phyloP scores from a whole-genome alignment of 1,140 invertebrate genomes.

The Heliconius melpomene region DNA sequence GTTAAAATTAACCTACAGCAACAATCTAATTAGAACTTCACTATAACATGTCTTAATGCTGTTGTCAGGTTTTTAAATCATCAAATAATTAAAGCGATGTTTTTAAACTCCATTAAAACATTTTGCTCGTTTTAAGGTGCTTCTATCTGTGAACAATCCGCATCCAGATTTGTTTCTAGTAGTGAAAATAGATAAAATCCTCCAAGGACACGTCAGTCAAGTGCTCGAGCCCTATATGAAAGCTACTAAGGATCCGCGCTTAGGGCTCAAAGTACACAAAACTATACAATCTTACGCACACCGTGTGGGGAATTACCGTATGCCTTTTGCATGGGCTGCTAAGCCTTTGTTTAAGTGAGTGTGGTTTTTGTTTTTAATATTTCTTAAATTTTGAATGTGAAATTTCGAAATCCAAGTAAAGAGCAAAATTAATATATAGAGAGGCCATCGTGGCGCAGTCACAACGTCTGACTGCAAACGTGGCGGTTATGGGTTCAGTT shows the following conservation, averaged over 20 bases:
- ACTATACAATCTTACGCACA: slow-evolving; percentile 90
- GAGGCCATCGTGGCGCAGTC: no score
- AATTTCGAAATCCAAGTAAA: no score
- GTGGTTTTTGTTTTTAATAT: background rate
- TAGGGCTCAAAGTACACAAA: slow-evolving; percentile 91
- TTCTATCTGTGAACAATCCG: background rate
- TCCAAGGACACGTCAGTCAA: slow-evolving; percentile 94
- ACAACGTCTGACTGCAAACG: no score
- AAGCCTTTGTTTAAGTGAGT: slow-evolving; percentile 88
- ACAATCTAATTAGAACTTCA: no score
- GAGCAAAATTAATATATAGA: no score
- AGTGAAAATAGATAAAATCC: slow-evolving; percentile 93
- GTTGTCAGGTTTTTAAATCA: no score
- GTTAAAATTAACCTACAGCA: no score
- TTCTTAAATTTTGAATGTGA: no score
- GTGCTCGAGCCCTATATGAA: slow-evolving; percentile 93
- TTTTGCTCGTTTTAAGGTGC: background rate
- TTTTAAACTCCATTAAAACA: background rate
- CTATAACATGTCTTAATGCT: no score
- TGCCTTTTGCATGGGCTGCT: slow-evolving; percentile 98
- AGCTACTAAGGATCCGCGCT: slow-evolving; percentile 88
- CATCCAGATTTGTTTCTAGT: slow-evolving; percentile 91
- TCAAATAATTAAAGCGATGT: no score
- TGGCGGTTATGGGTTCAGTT: no score
- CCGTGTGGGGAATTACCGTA: slow-evolving; percentile 93